Evolutionary conservation across 1,140 invertebrate genomes (phyloP), one percentile per base, ranked within the genome.

Genomic region (Drosophila takahashii): DNA sequence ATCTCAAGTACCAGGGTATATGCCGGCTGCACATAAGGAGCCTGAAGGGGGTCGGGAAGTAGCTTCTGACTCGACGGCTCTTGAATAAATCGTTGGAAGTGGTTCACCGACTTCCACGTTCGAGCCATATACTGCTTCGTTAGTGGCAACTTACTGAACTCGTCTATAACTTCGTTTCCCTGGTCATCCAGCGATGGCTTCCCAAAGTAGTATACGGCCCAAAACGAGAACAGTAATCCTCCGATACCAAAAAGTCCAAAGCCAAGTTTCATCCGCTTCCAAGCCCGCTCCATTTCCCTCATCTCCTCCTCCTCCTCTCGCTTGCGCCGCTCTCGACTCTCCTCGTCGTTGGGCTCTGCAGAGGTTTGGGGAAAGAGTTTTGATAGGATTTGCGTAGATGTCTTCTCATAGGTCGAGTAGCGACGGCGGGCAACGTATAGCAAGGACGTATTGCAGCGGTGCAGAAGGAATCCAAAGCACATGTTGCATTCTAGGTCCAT

Each of bases 1-100:
- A 99, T 94, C 94, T 99, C 99, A 42, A 99, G 91, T 13, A 99
- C 96, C 27, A 99, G 92, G 0, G 99, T 99, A 91, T 99, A 99
- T 1, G 97, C 97, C 11, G 98, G 99, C 92, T 99, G 99, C 72
- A 96, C 94, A 91, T 99, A 99, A 0, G 98, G 99, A 65, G 96
- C 95, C 75, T 96, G 95, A 6, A 99, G 89, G 9, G 98, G 97
- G 92, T 99, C 98, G 16, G 99, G 99, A 45, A 99, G 93, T 8
- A 99, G 92, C 92, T 98, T 97, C 57, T 98, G 96, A 67, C 98
- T 95, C 3, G 98, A 98, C 3, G 99, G 99, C 91, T 99, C 98
- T 93, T 97, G 95, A 47, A 99, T 96, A 92, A 96, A 95, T 95
- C 95, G 96, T 87, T 95, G 95, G 85, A 96, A 97, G 86, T 96